Conservation (phyloP, 2,797 vertebrate species). For the Hephaestus fuliginosus region DNA sequence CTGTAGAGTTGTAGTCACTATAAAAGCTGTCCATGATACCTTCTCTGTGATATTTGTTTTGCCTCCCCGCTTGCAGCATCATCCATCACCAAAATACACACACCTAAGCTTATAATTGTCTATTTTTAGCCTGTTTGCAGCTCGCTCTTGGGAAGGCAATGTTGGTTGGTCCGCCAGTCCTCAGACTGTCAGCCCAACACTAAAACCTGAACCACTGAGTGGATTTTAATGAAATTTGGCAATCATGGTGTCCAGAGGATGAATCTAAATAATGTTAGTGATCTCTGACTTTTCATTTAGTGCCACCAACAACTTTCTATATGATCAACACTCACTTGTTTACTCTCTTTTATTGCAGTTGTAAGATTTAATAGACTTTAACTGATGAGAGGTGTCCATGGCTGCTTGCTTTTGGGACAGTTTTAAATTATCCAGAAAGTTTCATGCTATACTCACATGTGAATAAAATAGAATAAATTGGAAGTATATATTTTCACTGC, state of each 20-base stretch:
- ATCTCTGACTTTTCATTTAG: slow-evolving; percentile 5
- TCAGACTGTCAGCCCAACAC: slow-evolving; percentile 8
- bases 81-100: slow-evolving; percentile 65
- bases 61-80: slow-evolving; percentile 31
- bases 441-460: no score
- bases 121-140: slow-evolving; percentile 40
- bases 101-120: slow-evolving; percentile 26
- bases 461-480: no score
- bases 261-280: not conserved
- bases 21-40: slow-evolving; percentile 46
- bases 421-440: no score
- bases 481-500: not conserved
- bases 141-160: not conserved
- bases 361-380: no score
- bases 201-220: not conserved
- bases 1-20: slow-evolving; percentile 39
- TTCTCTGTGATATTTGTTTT: slow-evolving; percentile 67
- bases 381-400: no score
- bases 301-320: not conserved
- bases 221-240: not conserved
- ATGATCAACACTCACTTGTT: not conserved
- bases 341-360: not conserved
- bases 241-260: not conserved
- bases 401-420: no score
- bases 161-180: not conserved